Conservation (phyloP, 2,113 vertebrate species). For the Saccopteryx leptura region DNA sequence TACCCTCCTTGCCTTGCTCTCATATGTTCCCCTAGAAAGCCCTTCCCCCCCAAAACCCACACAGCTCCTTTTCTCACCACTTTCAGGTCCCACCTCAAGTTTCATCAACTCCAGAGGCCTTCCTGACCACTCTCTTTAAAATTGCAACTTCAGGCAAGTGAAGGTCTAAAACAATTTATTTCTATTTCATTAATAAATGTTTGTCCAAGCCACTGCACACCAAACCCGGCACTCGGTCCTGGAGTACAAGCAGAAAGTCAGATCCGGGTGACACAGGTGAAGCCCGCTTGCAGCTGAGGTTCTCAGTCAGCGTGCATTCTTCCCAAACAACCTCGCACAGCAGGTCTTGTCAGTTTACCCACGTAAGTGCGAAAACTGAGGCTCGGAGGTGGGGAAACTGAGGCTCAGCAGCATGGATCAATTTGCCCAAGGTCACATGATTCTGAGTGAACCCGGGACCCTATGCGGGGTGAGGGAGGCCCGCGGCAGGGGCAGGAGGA, state of each 20-base stretch:
- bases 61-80: too few species aligned
- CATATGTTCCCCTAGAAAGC: neutral
- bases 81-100: neutral
- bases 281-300: too few species aligned
- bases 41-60: neutral
- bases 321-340: neutral
- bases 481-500: neutral
- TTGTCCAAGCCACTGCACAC: neutral
- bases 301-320: fast-evolving
- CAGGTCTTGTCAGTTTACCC: neutral
- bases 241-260: neutral
- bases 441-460: neutral
- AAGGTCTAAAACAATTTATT: neutral
- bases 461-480: fast-evolving
- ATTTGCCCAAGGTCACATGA: neutral
- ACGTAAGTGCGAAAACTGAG: neutral
- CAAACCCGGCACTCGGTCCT: neutral
- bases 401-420: neutral
- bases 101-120: neutral
- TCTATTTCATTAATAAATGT: neutral
- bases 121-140: neutral
- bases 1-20: neutral
- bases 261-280: neutral
- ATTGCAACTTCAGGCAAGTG: neutral
- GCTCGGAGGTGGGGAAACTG: neutral